phyloP scores from a whole-genome alignment of 2,888 invertebrate species.

The Netelia melanura region DNA sequence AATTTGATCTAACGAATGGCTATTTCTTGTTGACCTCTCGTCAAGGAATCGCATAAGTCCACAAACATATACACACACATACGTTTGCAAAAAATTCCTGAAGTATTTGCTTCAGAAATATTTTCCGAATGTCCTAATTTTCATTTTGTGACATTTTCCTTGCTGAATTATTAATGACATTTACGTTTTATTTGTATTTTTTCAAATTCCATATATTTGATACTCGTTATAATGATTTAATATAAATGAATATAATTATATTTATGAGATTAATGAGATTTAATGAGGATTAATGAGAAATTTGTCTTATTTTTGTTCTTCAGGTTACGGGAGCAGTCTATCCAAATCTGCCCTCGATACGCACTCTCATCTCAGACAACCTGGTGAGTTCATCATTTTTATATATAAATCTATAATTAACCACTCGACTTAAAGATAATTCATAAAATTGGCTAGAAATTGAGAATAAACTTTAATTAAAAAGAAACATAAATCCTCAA shows the following conservation, averaged over 20 bases:
- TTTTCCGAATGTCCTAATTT: neutral
- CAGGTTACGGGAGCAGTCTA: constrained; percentile 95
- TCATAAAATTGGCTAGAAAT: neutral
- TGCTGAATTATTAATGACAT: no score
- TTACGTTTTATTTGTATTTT: no score
- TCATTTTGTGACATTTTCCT: neutral
- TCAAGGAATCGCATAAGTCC: constrained; percentile 9
- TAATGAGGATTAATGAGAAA: constrained; percentile 1
- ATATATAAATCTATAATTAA: neutral
- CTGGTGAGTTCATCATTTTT: constrained; percentile 88
- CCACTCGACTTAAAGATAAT: constrained; percentile 45
- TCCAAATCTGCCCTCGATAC: constrained; percentile 94
- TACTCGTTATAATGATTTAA: no score
- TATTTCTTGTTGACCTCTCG: constrained; percentile 54
- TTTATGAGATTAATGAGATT: no score
- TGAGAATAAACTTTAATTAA: neutral
- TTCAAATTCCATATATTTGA: no score
- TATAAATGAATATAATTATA: no score
- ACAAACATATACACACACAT: neutral
- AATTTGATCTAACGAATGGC: constrained; percentile 59
- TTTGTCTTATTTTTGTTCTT: constrained; percentile 84
- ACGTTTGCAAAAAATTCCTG: neutral
- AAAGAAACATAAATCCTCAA: neutral
- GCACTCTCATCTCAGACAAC: constrained; percentile 95
- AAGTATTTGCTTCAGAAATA: neutral